A percentile compares a stretch with the other conserved stretches of the same genome.
These are phyloP conservation scores for Papilio demoleus DNA, from an alignment of 2,888 invertebrate species.

Conservation along the genomic window DNA sequence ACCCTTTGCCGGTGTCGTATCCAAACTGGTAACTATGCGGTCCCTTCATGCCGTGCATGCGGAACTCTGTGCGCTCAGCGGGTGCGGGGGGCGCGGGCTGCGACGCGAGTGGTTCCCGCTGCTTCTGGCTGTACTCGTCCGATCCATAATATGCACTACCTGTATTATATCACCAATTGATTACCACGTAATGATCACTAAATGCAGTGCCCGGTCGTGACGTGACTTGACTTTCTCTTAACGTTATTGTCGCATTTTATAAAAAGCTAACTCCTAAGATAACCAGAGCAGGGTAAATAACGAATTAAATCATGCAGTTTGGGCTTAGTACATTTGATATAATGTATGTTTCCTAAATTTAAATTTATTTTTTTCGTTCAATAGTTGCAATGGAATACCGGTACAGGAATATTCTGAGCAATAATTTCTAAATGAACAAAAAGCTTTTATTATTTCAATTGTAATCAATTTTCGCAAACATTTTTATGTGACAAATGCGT, in stretches of 20 bases:
- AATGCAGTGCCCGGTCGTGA: neutral
- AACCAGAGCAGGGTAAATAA: neutral
- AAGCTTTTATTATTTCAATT: neutral
- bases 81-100: slow-evolving; percentile 59
- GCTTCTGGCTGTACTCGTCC: slow-evolving; percentile 47
- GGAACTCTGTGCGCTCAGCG: slow-evolving; percentile 87
- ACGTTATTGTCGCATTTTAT: slow-evolving; percentile 6
- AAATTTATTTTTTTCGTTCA: neutral
- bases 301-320: neutral
- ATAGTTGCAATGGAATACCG: too few relatives aligned
- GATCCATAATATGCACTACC: slow-evolving; percentile 61
- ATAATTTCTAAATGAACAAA: neutral
- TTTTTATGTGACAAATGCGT: slow-evolving; percentile 12
- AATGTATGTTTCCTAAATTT: neutral
- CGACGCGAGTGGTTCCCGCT: slow-evolving; percentile 48
- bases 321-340: neutral
- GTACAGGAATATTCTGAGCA: neutral
- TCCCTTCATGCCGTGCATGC: slow-evolving; percentile 92
- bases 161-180: slow-evolving; percentile 44
- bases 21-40: slow-evolving; percentile 93
- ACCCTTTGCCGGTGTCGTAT: slow-evolving; percentile 93
- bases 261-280: slow-evolving; percentile 1
- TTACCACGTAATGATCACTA: slow-evolving; percentile 15
- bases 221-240: slow-evolving; percentile 30
- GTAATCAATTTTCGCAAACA: slow-evolving; percentile 16